Evolutionary conservation across 2,797 vertebrate genomes (phyloP).

Genomic region (Nannoperca obscura): DNA sequence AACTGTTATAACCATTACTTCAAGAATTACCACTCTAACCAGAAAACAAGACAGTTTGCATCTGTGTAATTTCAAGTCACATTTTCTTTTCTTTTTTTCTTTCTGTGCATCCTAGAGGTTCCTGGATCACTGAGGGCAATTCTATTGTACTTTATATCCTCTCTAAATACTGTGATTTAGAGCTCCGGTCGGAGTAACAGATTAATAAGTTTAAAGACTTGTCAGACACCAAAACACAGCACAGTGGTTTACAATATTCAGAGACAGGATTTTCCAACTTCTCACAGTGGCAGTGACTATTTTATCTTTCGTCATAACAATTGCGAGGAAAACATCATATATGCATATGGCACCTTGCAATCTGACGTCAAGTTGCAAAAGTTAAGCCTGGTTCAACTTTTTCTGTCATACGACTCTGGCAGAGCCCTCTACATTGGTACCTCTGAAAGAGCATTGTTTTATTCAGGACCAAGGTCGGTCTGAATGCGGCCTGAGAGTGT

Average conservation of each 20-base stretch:
- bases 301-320: no score
- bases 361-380: background rate
- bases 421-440: background rate
- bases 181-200: slow-evolving; percentile 3
- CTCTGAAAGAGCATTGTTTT: background rate
- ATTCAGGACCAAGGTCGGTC: background rate
- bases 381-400: background rate
- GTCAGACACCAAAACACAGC: background rate
- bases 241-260: background rate
- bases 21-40: background rate
- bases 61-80: background rate
- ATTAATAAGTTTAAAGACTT: background rate
- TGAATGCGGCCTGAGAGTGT: background rate
- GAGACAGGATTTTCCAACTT: background rate
- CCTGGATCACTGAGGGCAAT: background rate
- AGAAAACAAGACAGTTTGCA: background rate
- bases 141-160: background rate
- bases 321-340: background rate
- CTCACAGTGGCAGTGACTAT: no score
- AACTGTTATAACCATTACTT: background rate
- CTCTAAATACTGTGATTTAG: background rate
- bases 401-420: no score
- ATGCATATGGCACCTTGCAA: background rate
- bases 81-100: background rate
- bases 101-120: no score